Conservation (phyloP, 2,113 vertebrate species). For the Butorides virescens region DNA sequence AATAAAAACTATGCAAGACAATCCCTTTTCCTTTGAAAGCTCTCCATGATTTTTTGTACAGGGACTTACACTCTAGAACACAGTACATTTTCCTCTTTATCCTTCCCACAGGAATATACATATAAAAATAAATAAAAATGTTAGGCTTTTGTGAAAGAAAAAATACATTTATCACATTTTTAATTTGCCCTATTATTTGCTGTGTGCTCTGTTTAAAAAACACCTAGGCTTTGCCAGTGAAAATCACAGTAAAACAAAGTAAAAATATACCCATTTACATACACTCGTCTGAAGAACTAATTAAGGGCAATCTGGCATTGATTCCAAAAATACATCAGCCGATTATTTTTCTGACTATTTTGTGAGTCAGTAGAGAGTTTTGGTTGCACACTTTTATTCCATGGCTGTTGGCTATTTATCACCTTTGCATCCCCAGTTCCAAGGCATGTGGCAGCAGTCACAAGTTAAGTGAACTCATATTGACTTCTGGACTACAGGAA, state of each 20-base stretch:
- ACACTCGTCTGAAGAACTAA: background rate
- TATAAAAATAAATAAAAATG: background rate
- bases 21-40: background rate
- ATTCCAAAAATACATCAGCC: background rate
- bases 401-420: background rate
- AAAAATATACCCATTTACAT: rapidly evolving
- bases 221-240: rapidly evolving
- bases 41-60: background rate
- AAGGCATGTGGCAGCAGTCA: background rate
- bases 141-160: background rate
- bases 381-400: background rate
- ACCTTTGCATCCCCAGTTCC: background rate
- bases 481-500: background rate
- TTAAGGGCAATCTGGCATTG: background rate
- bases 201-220: background rate
- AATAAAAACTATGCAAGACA: background rate
- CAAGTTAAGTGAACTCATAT: background rate
- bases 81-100: background rate
- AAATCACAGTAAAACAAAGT: background rate
- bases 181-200: background rate
- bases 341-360: background rate
- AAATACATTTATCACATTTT: background rate
- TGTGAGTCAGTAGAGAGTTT: background rate
- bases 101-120: background rate
- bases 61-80: background rate